phyloP scores from a whole-genome alignment of 1,140 invertebrate genomes.

The Bombus terrestris region DNA sequence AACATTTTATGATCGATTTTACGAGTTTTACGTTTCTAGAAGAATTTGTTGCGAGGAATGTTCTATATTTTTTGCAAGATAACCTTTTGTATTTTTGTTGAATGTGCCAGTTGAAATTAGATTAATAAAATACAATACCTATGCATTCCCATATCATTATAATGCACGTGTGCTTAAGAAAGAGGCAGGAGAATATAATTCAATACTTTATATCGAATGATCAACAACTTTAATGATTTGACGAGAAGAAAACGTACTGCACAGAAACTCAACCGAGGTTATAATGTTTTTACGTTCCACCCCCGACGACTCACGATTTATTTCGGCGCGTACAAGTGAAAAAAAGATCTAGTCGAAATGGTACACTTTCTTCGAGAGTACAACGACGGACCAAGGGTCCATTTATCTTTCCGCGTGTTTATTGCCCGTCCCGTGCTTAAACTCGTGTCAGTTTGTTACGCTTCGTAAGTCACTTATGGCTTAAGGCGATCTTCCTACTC shows the following conservation, averaged over 20 bases:
- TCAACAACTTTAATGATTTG: neutral
- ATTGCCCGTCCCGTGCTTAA: conserved; percentile 80
- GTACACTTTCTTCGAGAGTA: conserved; percentile 60
- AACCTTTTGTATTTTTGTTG: too few relatives aligned
- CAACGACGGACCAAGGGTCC: conserved; percentile 61
- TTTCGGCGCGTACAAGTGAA: conserved; percentile 28
- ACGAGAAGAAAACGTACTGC: neutral
- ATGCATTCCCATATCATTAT: too few relatives aligned
- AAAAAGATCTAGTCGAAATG: conserved; percentile 31
- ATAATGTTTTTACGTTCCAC: neutral
- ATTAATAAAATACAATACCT: too few relatives aligned
- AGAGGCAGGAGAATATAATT: too few relatives aligned
- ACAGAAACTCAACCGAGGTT: neutral
- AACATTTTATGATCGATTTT: conserved; percentile 29
- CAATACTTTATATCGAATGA: neutral
- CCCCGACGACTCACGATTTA: conserved; percentile 16
- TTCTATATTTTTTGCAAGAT: too few relatives aligned
- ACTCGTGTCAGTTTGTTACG: conserved; percentile 82
- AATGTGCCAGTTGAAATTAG: too few relatives aligned
- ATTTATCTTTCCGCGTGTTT: conserved; percentile 82
- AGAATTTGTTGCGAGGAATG: neutral
- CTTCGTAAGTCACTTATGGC: conserved; percentile 81
- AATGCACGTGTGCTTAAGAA: too few relatives aligned
- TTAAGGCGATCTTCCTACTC: conserved; percentile 60
- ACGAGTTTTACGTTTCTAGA: neutral